These are phyloP conservation scores for Rhorus exstirpatorius DNA, from an alignment of 2,888 invertebrate species.

Conservation along the genomic window DNA sequence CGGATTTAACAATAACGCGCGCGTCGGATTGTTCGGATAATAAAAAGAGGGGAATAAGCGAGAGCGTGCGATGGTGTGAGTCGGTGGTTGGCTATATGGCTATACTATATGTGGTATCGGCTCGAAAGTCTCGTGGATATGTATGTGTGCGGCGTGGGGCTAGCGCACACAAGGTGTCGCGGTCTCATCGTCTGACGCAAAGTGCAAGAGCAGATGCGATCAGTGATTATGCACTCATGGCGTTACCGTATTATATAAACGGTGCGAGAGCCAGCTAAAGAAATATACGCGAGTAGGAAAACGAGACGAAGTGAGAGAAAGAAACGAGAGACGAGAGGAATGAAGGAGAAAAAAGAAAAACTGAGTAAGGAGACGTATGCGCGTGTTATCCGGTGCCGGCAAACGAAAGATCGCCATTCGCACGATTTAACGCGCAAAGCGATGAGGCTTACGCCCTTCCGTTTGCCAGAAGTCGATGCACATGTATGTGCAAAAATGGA, in stretches of 20 bases:
- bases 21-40: neutral
- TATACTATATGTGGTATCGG: too few relatives aligned
- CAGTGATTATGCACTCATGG: constrained; percentile 86
- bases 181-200: constrained; percentile 81
- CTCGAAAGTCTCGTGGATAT: constrained; percentile 24
- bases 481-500: constrained; percentile 10
- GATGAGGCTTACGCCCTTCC: neutral
- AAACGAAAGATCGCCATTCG: constrained; percentile 4
- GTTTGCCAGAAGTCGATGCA: neutral
- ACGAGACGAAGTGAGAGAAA: constrained; percentile 43
- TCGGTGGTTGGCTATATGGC: constrained; percentile 1
- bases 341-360: constrained; percentile 32
- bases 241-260: constrained; percentile 82
- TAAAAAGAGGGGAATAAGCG: constrained; percentile 16
- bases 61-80: neutral
- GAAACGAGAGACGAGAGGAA: constrained; percentile 22
- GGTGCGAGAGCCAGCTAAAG: constrained; percentile 74
- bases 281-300: constrained; percentile 36
- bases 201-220: constrained; percentile 85
- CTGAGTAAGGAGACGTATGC: constrained; percentile 61
- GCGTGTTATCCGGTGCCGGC: constrained; percentile 31
- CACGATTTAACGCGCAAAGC: neutral
- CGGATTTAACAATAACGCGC: neutral
- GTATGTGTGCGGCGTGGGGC: constrained; percentile 64
- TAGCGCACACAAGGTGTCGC: constrained; percentile 81